Evolutionary conservation across 1,140 invertebrate genomes (phyloP), one percentile per base, ranked within the genome.

Genomic region (Drosophila ficusphila): DNA sequence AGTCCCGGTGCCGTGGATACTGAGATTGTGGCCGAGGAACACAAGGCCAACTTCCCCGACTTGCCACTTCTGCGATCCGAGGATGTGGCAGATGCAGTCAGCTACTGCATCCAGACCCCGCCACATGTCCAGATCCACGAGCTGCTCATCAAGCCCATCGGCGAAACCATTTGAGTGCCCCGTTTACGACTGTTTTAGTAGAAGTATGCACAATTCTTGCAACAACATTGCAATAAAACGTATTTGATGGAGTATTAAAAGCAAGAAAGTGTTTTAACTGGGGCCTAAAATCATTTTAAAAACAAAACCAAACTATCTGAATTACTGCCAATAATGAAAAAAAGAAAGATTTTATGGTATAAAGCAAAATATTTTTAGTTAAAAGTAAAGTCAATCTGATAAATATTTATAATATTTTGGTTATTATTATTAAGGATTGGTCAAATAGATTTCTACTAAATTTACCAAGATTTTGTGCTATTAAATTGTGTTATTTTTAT

Each of bases 41-140:
- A 3, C 0, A 0, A 34, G 2, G 6, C 0, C 0, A 1, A 4
- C 0, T 0, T 85, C 0, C 18, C 19, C 16, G n/a, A 48, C 0
- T 8, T 79, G 0, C 65, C 76, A 0, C 75, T 91, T 90, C 91
- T 73, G 9, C 52, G 71, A 77, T 47, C 92, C 0, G 74, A 92
- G 29, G 93, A 95, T 60, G 82, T 95, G 0, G 92, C 93, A 3
- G 92, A 95, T 61, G 92, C 92, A 1, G 83, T 94, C 0, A 57
- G 93, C 2, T 95, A 94, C 69, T 92, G 92, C 7, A 75, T 96
- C 4, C 90, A 91, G 2, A 90, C 89, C 0, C 89, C 89, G 0
- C 83, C 88, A 0, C 68, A 82, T 79, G 90, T 91, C 0, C 79
- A 91, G 51, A 90, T 91, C 33, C 86, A 90, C 23, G 90, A 91